phyloP scores from a whole-genome alignment of 2,113 vertebrate genomes.

The Ellobius talpinus region DNA sequence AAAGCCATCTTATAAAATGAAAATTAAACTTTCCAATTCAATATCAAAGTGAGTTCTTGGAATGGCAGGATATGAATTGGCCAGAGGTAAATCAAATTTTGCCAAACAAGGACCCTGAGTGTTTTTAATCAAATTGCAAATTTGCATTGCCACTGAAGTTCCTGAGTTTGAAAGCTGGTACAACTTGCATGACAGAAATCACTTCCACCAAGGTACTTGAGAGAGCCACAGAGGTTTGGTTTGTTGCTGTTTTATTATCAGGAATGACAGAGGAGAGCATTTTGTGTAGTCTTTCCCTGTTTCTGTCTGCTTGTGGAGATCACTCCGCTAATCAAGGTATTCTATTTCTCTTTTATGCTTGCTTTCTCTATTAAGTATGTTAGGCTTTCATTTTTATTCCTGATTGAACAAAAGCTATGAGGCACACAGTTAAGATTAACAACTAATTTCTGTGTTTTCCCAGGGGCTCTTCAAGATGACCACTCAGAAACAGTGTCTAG shows the following conservation, averaged over 20 bases:
- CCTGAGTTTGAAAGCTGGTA: conserved; percentile 19
- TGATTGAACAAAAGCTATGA: not conserved
- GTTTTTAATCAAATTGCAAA: conserved; percentile 54
- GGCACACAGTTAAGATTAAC: not conserved
- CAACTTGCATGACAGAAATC: not conserved
- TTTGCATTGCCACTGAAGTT: conserved; percentile 15
- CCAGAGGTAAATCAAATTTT: conserved; percentile 47
- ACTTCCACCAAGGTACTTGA: not conserved
- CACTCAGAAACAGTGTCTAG: not conserved
- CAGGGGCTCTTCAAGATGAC: not conserved
- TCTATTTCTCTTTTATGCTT: not conserved
- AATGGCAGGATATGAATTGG: conserved; percentile 29
- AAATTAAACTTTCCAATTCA: conserved; percentile 19
- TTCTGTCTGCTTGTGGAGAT: not conserved
- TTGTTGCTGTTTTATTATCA: not conserved
- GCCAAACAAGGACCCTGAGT: conserved; percentile 8
- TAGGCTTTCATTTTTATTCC: not conserved
- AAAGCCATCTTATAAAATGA: not conserved
- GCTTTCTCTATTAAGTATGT: not conserved
- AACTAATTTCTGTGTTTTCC: not conserved
- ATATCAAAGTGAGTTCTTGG: not conserved
- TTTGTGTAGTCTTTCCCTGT: not conserved
- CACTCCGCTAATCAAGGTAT: not conserved
- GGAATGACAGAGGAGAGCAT: not conserved
- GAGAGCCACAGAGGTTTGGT: not conserved